These are phyloP conservation scores for Phocides pigmalion DNA, from an alignment of 1,140 invertebrate species.

Conservation along the genomic window DNA sequence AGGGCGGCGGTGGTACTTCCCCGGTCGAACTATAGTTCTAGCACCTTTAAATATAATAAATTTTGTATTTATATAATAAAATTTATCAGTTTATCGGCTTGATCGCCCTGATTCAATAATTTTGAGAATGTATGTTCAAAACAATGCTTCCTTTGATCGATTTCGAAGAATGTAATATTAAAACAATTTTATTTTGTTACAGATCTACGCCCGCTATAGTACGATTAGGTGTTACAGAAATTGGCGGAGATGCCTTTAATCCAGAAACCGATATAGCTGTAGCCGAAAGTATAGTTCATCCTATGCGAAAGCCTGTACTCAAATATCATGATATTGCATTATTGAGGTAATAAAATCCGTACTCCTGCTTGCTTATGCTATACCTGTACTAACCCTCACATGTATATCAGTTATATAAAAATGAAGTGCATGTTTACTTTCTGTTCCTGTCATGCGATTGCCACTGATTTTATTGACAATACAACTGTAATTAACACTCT, in stretches of 20 bases:
- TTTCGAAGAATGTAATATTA: neutral
- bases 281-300: conserved; percentile 68
- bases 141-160: neutral
- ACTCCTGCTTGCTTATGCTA: no score
- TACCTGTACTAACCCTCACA: no score
- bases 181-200: conserved; percentile 24
- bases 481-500: no score
- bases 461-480: no score
- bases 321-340: conserved; percentile 86
- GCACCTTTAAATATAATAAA: no score
- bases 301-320: conserved; percentile 71
- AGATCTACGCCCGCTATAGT: conserved; percentile 63
- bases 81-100: no score
- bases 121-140: neutral
- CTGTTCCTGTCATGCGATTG: no score
- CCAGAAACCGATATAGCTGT: conserved; percentile 61
- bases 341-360: conserved; percentile 61
- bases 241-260: conserved; percentile 50
- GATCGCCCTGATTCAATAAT: no score
- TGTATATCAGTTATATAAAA: neutral
- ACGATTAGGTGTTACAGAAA: conserved; percentile 58
- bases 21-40: no score
- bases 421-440: no score
- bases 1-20: no score
- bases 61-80: no score